These are phyloP conservation scores for Lophius americanus DNA, from an alignment of 2,797 vertebrate genomes.

Conservation along the genomic window DNA sequence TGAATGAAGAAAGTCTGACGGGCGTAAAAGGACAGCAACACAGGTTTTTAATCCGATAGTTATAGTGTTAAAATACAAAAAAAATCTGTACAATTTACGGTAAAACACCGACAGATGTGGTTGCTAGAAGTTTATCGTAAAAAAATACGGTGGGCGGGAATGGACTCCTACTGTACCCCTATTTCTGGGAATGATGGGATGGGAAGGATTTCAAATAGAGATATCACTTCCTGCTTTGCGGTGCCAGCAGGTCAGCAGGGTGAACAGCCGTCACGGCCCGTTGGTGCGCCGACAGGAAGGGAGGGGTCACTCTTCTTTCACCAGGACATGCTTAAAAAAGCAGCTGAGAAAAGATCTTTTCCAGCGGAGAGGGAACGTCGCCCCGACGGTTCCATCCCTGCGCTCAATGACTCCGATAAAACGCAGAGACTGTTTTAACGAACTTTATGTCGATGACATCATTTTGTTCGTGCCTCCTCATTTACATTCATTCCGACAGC, in stretches of 20 bases:
- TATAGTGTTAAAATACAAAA: constrained; percentile 33
- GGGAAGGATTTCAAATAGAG: constrained; percentile 60
- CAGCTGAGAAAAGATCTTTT: constrained; percentile 66
- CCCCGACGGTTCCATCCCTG: constrained; percentile 58
- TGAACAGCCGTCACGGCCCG: constrained; percentile 54
- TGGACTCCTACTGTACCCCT: no score
- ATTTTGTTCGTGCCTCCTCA: constrained; percentile 57
- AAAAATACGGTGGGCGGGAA: no score
- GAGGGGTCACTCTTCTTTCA: constrained; percentile 72
- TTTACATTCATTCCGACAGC: constrained; percentile 53
- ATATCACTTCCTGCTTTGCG: constrained; percentile 58
- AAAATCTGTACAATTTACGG: no score
- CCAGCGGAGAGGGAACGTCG: constrained; percentile 40
- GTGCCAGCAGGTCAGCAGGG: constrained; percentile 55
- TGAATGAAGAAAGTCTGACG: constrained; percentile 51
- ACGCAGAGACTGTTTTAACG: constrained; percentile 59
- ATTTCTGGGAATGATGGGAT: constrained; percentile 36
- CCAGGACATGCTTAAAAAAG: constrained; percentile 60
- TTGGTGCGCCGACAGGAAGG: constrained; percentile 60
- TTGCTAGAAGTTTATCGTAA: no score
- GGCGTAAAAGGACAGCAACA: constrained; percentile 48
- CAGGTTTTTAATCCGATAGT: constrained; percentile 48
- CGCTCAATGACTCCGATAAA: constrained; percentile 65
- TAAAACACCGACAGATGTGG: no score
- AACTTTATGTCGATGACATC: constrained; percentile 56